Evolutionary conservation across 2,797 vertebrate species (phyloP).

Genomic region (Hoplostethus mediterraneus): DNA sequence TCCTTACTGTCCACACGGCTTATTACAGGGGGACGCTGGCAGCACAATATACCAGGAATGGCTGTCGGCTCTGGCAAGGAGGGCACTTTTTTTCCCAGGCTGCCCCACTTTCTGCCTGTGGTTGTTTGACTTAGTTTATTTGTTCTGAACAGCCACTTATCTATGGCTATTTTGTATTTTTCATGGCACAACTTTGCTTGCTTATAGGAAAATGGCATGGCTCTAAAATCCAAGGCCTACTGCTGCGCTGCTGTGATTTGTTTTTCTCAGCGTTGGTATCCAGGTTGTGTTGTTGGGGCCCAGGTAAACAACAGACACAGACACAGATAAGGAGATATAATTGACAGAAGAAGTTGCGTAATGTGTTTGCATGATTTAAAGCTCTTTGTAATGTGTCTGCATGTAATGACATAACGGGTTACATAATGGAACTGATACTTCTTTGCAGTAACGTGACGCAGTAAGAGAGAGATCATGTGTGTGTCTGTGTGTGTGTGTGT

Average conservation of each 20-base stretch:
- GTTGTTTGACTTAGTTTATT: conserved; percentile 74
- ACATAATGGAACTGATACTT: conserved; percentile 30
- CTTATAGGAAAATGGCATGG: conserved; percentile 50
- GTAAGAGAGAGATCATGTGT: conserved; percentile 24
- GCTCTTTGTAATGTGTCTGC: conserved; percentile 45
- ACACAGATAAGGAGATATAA: conserved; percentile 59
- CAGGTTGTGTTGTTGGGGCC: conserved; percentile 22
- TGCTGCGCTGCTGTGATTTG: conserved; percentile 41
- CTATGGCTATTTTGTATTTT: conserved; percentile 35
- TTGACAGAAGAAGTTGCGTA: conserved; percentile 46
- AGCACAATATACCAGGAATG: conserved; percentile 60
- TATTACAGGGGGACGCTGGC: conserved; percentile 64
- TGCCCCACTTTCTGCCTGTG: conserved; percentile 75
- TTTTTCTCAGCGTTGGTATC: conserved; percentile 48
- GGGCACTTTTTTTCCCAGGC: conserved; percentile 60
- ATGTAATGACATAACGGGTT: conserved; percentile 28
- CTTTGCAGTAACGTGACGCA: conserved; percentile 55
- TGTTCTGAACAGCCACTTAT: conserved; percentile 68
- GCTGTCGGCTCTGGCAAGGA: conserved; percentile 57
- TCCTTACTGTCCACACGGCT: conserved; percentile 54
- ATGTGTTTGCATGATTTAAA: conserved; percentile 61
- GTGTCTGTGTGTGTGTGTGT: conserved; percentile 8
- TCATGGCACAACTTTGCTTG: conserved; percentile 13
- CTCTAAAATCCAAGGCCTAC: conserved; percentile 35
- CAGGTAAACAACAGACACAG: conserved; percentile 8